Percentiles rank a stretch among this genome's conserved stretches.
phyloP scores from a whole-genome alignment of 2,113 vertebrate genomes.

The Tachuris rubrigastra region DNA sequence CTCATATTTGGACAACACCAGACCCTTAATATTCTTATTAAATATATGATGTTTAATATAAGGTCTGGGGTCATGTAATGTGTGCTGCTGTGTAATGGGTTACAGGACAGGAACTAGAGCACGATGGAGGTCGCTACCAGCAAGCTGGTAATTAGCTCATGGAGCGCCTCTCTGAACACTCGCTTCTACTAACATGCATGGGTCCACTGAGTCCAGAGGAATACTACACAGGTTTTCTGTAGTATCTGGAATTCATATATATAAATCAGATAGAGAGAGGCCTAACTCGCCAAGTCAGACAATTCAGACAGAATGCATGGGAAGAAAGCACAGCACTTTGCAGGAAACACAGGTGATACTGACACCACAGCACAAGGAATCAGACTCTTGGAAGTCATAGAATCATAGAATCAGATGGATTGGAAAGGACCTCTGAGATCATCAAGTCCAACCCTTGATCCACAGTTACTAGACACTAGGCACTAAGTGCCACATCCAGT shows the following conservation, averaged over 20 bases:
- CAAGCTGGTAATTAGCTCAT: not conserved
- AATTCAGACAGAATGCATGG: not conserved
- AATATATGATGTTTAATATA: not conserved
- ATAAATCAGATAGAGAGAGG: not conserved
- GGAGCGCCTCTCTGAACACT: rapidly evolving
- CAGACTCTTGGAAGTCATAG: not conserved
- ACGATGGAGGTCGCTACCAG: rapidly evolving
- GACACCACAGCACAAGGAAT: not conserved
- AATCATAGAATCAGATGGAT: no score
- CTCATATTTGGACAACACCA: not conserved
- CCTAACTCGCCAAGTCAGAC: not conserved
- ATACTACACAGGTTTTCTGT: not conserved
- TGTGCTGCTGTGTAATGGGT: not conserved
- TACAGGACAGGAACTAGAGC: not conserved
- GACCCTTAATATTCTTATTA: not conserved
- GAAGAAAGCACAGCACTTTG: not conserved
- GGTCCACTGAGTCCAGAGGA: not conserved
- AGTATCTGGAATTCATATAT: not conserved
- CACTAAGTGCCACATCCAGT: no score
- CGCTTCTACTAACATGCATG: not conserved
- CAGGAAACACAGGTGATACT: not conserved
- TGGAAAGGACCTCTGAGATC: no score
- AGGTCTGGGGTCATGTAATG: not conserved
- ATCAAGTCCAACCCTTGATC: no score
- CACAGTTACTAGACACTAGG: no score